These are phyloP conservation scores for Lamellibrachia satsuma DNA, from an alignment of 2,888 invertebrate genomes.

Conservation along the genomic window DNA sequence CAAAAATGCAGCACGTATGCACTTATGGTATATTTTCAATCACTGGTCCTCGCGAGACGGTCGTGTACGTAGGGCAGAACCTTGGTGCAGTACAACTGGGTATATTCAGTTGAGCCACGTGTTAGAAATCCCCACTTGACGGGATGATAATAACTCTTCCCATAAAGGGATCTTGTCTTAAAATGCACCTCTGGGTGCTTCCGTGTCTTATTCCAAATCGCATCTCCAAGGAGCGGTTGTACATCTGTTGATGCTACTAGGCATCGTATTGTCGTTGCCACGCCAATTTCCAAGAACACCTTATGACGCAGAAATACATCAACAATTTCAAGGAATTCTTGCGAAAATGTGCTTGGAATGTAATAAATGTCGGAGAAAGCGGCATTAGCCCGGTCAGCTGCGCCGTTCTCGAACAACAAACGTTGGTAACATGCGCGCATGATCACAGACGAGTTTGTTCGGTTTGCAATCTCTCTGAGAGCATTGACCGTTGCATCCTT, in stretches of 20 bases:
- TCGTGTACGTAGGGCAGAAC: slow-evolving; percentile 38
- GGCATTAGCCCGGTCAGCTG: slow-evolving; percentile 34
- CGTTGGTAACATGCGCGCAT: slow-evolving; percentile 34
- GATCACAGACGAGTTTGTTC: not conserved
- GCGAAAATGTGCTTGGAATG: slow-evolving; percentile 37
- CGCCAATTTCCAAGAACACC: slow-evolving; percentile 43
- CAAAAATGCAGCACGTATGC: too few relatives aligned
- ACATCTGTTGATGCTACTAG: slow-evolving; percentile 30
- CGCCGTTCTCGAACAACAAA: slow-evolving; percentile 35
- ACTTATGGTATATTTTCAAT: not conserved
- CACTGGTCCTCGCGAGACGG: slow-evolving; percentile 28
- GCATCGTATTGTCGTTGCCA: slow-evolving; percentile 39
- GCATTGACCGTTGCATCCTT: slow-evolving; percentile 26
- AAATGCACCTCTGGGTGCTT: slow-evolving; percentile 40
- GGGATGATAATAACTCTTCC: slow-evolving; percentile 40
- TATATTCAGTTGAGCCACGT: not conserved
- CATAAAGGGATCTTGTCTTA: slow-evolving; percentile 29
- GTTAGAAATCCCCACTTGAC: slow-evolving; percentile 39
- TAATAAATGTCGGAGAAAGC: slow-evolving; percentile 43
- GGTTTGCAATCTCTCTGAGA: slow-evolving; percentile 26
- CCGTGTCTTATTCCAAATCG: slow-evolving; percentile 32
- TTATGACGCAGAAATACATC: slow-evolving; percentile 35
- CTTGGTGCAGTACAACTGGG: slow-evolving; percentile 32
- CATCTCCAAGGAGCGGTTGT: slow-evolving; percentile 29
- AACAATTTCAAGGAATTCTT: slow-evolving; percentile 33